Percentiles rank a stretch among this genome's conserved stretches.
Evolutionary conservation across 1,140 invertebrate species (phyloP).

Genomic region (Hycleus cichorii): DNA sequence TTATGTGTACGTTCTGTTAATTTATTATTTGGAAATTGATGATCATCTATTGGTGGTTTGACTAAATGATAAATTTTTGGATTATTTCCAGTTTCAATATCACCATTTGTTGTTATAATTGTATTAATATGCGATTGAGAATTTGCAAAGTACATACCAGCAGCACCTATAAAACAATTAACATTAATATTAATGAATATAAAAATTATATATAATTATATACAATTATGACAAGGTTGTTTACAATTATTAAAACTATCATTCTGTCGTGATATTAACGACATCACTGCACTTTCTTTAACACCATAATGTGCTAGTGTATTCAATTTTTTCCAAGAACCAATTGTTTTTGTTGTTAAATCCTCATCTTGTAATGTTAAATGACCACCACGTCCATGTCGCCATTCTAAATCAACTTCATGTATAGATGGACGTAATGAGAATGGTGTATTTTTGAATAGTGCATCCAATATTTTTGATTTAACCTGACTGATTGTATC

Average conservation of each 20-base stretch:
- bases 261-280: conserved; percentile 79
- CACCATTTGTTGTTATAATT: conserved; percentile 67
- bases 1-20: conserved; percentile 73
- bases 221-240: conserved; percentile 73
- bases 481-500: conserved; percentile 99
- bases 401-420: conserved; percentile 91
- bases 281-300: conserved; percentile 91
- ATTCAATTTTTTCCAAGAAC: conserved; percentile 86
- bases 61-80: conserved; percentile 75
- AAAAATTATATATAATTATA: conserved; percentile 4
- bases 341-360: conserved; percentile 80
- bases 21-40: conserved; percentile 53
- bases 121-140: conserved; percentile 53
- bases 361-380: conserved; percentile 90
- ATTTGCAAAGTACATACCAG: conserved; percentile 66
- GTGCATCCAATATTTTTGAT: conserved; percentile 93
- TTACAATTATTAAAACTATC: conserved; percentile 74
- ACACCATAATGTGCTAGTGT: conserved; percentile 90
- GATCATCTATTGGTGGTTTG: conserved; percentile 71
- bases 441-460: conserved; percentile 95
- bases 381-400: conserved; percentile 84
- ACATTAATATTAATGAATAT: conserved; percentile 1
- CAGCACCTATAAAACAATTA: conserved; percentile 34
- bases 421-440: conserved; percentile 84
- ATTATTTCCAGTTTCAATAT: conserved; percentile 63